Conservation (phyloP, 2,797 vertebrate species). For the Staurois parvus region DNA sequence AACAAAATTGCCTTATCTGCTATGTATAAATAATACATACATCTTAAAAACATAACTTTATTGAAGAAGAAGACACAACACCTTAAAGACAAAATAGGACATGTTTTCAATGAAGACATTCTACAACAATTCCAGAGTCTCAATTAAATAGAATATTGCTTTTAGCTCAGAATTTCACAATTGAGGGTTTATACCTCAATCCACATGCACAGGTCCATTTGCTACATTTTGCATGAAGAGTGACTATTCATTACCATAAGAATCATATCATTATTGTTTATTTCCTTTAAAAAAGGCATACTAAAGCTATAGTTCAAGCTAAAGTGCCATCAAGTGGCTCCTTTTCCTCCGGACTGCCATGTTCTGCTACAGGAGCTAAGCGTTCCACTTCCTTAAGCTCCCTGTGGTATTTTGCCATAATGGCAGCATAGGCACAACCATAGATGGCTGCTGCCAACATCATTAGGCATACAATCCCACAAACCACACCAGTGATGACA, state of each 20-base stretch:
- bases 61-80: not conserved
- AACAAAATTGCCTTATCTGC: not conserved
- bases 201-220: conserved; percentile 13
- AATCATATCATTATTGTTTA: not conserved
- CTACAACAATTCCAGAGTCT: not conserved
- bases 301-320: conserved; percentile 71
- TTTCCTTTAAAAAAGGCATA: not conserved
- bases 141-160: conserved; percentile 1
- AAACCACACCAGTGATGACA: conserved; percentile 93
- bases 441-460: conserved; percentile 94
- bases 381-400: conserved; percentile 82
- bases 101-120: not conserved
- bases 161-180: conserved; percentile 28
- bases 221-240: conserved; percentile 32
- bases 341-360: conserved; percentile 77
- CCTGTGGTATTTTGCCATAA: conserved; percentile 88
- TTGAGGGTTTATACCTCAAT: conserved; percentile 28
- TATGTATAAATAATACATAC: no score
- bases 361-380: conserved; percentile 66
- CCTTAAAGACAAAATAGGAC: not conserved
- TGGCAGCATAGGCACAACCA: conserved; percentile 91
- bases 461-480: conserved; percentile 94
- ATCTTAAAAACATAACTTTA: not conserved
- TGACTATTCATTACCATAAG: not conserved
- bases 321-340: conserved; percentile 79